Base-by-base conservation (phyloP, 2,113 vertebrate species). In the Phrynosoma platyrhinos region DNA sequence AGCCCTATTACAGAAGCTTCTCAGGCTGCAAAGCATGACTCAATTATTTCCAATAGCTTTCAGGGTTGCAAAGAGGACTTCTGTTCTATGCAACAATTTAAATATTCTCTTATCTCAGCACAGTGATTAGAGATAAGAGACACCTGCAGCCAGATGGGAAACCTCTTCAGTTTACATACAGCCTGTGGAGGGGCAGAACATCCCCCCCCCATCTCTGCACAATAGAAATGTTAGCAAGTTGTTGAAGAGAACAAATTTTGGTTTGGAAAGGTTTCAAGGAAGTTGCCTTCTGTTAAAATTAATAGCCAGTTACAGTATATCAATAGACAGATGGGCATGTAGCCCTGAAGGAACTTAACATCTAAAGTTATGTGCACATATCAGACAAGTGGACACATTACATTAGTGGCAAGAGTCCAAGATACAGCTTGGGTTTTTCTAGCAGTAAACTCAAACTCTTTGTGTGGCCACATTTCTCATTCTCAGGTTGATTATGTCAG, bases 391-490 rank as follows among this genome's bases (percentile, higher is more conserved):
- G 76, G 79, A 36, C 21, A 0, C 27, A 25, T 66, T 40, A 66
- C n/a, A 36, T 32, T 74, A 42, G 42, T 9, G 9, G 47, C 74
- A 69, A 71, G 62, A 58, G n/a, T 83, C 74, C 85, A 81, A 87
- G 36, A 71, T 81, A 47, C 42, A 83, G 74, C 81, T 53, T 69
- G 2, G 23, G n/a, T n/a, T n/a, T n/a, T 55, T 88, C 52, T 83
- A 62, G 72, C 81, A 83, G 82, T 42, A 78, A 83, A 69, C 47
- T 30, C 72, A 83, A 78, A n/a, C 81, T 53, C 87, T 83, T 78
- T 83, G 87, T 78, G 87, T 88, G 81, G 62, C 74, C 47, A 68
- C 74, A 69, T 53, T 83, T 83, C 27, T 74, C 81, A 36, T 74
- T 23, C 20, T 78, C 62, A 83, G 77, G 42, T 23, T 83, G 72